Base-by-base conservation (phyloP, 2,113 vertebrate genomes). In the Xiphorhynchus elegans region DNA sequence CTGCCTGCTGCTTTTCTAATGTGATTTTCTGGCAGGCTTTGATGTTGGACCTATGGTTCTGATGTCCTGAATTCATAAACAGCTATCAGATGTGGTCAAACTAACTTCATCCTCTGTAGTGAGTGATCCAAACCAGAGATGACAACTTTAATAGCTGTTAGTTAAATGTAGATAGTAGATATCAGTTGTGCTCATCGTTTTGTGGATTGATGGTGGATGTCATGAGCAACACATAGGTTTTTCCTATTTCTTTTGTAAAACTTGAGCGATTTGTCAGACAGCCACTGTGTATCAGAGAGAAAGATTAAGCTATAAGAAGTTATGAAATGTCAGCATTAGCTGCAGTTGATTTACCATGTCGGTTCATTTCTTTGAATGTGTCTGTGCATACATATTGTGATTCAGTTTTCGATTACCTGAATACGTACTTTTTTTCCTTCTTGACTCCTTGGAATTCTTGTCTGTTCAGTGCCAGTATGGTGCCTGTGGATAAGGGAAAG, bases 131-230 rank as follows among this genome's bases (percentile, higher is more conserved):
- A 95, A 93, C 31, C 4, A 50, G 75, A 72, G 58, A 28, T 85
- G 91, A 83, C 91, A 96, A 39, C 62, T 72, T 87, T 84, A 95
- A 95, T 89, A 76, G 89, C 77, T 91, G 40, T 78, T 94, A 82
- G 84, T 92, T 84, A 94, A 82, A 73, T 58, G 49, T 29, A 59
- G 83, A 46, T 74, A 53, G 78, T 53, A 76, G 70, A 5, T 90
- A 91, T 66, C 82, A 83, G 85, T 85, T 85, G 88, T 93, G 70
- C 44, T 94, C 59, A 69, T 90, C 0, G 0, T 70, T 74, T 63
- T 62, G 46, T 88, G 75, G 20, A 59, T 92, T 90, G 90, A 88
- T 85, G 63, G 55, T 70, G 11, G n/a, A 69, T 93, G 85, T 92
- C 88, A 80, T 76, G 53, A 94, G 37, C 39, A 90, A 44, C 66